phyloP scores from a whole-genome alignment of 2,113 vertebrate species.

The Mormyrus lacerda region DNA sequence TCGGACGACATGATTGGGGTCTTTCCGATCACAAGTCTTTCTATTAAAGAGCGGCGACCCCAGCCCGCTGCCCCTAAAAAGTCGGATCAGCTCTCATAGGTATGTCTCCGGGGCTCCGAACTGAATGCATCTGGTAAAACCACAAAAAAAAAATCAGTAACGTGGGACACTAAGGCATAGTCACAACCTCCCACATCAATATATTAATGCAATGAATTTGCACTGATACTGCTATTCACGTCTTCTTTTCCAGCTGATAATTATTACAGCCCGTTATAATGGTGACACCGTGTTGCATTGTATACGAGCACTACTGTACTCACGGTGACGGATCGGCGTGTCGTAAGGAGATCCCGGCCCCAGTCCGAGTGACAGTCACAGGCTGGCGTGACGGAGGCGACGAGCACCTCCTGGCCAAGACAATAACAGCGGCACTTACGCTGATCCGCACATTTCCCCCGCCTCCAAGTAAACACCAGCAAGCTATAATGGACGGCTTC shows the following conservation, averaged over 20 bases:
- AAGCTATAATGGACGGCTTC: not conserved
- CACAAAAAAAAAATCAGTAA: not conserved
- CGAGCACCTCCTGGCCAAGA: not conserved
- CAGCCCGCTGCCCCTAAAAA: not conserved
- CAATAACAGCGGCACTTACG: not conserved
- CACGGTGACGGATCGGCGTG: not conserved
- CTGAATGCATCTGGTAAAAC: not conserved
- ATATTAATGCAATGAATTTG: not conserved
- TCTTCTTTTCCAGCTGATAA: not conserved
- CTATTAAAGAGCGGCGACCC: not conserved
- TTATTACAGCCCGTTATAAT: not conserved
- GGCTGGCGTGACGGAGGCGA: not conserved
- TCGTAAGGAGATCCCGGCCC: not conserved
- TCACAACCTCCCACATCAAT: not conserved
- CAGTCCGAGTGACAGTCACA: not conserved
- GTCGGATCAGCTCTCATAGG: not conserved
- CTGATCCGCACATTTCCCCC: not conserved
- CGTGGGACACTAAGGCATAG: not conserved
- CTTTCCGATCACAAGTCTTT: not conserved
- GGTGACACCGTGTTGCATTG: not conserved
- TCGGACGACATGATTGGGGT: conserved; percentile 63
- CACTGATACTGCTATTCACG: not conserved
- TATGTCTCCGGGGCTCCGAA: not conserved
- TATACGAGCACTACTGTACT: not conserved
- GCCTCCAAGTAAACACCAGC: not conserved